phyloP scores from a whole-genome alignment of 2,113 vertebrate genomes.

The Halcyon malimbica region DNA sequence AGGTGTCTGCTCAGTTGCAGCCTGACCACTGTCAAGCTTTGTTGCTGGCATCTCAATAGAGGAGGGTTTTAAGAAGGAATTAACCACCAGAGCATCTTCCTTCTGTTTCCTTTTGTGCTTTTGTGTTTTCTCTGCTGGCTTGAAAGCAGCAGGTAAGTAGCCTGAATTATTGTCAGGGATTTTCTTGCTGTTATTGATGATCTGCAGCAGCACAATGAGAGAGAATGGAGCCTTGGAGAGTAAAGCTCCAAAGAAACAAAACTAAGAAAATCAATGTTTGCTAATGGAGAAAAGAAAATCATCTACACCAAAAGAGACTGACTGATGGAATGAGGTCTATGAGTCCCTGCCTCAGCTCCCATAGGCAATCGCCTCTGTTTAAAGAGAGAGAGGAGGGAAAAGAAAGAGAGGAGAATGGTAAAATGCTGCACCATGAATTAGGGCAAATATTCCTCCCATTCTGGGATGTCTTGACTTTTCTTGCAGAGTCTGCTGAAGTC shows the following conservation, averaged over 20 bases:
- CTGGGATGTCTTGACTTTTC: background rate
- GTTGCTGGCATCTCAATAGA: background rate
- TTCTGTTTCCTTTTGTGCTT: slow-evolving; percentile 1
- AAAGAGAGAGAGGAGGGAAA: background rate
- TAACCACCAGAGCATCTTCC: background rate
- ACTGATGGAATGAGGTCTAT: slow-evolving; percentile 28
- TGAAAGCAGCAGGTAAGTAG: slow-evolving; percentile 23
- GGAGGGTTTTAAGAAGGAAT: background rate
- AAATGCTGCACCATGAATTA: background rate
- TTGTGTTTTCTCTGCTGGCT: background rate
- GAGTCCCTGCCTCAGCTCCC: background rate
- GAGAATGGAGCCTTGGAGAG: background rate
- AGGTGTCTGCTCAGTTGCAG: background rate
- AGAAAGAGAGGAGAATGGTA: background rate
- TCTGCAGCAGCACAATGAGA: background rate
- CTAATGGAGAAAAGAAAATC: background rate
- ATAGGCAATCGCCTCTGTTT: background rate
- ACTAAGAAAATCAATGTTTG: slow-evolving; percentile 67
- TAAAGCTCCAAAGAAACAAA: slow-evolving; percentile 55
- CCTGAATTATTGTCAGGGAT: background rate
- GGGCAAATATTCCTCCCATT: background rate
- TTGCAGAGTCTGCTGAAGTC: background rate
- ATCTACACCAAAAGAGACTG: slow-evolving; percentile 16
- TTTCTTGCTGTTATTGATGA: slow-evolving; percentile 31
- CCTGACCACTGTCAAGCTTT: background rate